phyloP scores from a whole-genome alignment of 2,888 invertebrate species.

The Athrips mouffetella region DNA sequence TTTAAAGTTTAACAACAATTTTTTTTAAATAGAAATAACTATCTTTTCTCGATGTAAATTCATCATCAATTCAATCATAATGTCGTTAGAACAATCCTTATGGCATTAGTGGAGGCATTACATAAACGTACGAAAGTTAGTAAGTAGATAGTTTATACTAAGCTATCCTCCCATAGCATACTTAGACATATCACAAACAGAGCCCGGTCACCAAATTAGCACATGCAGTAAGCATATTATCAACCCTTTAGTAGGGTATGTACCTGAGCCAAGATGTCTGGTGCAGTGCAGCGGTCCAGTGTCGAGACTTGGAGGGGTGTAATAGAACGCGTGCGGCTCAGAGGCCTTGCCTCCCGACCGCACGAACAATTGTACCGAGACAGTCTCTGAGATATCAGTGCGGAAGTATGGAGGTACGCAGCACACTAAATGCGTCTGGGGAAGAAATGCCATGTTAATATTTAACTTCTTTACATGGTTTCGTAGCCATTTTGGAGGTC shows the following conservation, averaged over 20 bases:
- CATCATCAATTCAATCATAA: too few relatives aligned
- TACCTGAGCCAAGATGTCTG: constrained; percentile 52
- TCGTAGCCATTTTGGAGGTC: background rate
- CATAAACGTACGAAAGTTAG: background rate
- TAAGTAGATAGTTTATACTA: background rate
- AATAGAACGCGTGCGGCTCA: constrained; percentile 90
- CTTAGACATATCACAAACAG: background rate
- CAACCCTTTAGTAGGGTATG: background rate
- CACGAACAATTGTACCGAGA: constrained; percentile 86
- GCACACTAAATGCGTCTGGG: constrained; percentile 91
- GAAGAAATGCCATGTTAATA: background rate
- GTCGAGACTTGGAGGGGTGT: constrained; percentile 79
- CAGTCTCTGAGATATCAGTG: constrained; percentile 82
- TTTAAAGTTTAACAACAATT: too few relatives aligned
- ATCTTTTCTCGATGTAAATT: too few relatives aligned
- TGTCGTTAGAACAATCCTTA: too few relatives aligned
- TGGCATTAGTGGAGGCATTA: background rate
- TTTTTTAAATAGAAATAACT: too few relatives aligned
- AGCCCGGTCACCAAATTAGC: constrained; percentile 1
- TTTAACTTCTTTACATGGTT: too few relatives aligned
- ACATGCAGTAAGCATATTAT: background rate
- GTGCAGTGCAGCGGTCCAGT: constrained; percentile 53
- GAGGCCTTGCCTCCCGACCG: constrained; percentile 91
- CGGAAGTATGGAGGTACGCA: constrained; percentile 88
- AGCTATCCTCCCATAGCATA: constrained; percentile 2